Evolutionary conservation across 2,113 vertebrate genomes (phyloP).

Genomic region (Tupaia chinensis): DNA sequence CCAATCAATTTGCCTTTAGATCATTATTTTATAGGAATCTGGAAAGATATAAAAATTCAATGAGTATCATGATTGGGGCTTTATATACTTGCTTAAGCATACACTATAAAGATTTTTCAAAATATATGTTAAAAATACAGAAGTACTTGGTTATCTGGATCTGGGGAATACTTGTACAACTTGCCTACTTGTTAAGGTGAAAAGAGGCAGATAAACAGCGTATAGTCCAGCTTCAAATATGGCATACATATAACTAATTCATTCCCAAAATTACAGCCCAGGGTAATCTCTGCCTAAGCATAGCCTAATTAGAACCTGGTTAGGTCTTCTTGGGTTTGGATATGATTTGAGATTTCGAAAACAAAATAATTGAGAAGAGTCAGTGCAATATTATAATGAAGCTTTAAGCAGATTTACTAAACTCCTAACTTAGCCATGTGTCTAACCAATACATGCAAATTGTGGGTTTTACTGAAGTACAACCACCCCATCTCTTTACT

Average conservation of each 20-base stretch:
- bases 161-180: not conserved
- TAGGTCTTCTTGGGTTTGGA: not conserved
- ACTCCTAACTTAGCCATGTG: not conserved
- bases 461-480: not conserved
- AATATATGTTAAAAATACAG: not conserved
- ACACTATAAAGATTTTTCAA: not conserved
- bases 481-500: not conserved
- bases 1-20: not conserved
- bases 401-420: not conserved
- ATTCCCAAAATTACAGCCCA: not conserved
- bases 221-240: not conserved
- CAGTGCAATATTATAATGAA: not conserved
- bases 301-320: not conserved
- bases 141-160: conserved; percentile 31
- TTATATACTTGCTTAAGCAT: not conserved
- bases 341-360: conserved; percentile 36
- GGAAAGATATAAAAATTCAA: conserved; percentile 25
- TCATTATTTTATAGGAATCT: not conserved
- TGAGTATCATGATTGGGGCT: not conserved
- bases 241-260: not conserved
- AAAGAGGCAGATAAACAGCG: not conserved
- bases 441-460: not conserved
- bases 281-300: not conserved
- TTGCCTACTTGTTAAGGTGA: not conserved
- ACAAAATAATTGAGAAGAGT: conserved; percentile 11